phyloP scores from a whole-genome alignment of 2,113 vertebrate genomes.

The Poecile atricapillus region DNA sequence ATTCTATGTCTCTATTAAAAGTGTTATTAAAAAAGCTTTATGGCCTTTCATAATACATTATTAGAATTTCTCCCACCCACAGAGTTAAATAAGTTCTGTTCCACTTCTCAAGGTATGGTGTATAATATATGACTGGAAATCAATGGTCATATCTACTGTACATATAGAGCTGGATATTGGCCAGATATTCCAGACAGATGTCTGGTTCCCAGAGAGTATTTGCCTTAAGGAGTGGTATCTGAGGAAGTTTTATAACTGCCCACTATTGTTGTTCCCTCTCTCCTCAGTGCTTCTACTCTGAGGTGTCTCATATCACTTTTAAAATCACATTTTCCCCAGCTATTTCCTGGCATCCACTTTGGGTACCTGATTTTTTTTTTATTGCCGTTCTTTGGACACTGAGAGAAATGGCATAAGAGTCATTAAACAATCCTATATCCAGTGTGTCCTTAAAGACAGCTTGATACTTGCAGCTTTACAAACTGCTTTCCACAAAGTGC shows the following conservation, averaged over 20 bases:
- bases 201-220: conserved; percentile 33
- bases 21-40: neutral
- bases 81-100: neutral
- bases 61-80: neutral
- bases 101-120: neutral
- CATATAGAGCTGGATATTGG: neutral
- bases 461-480: neutral
- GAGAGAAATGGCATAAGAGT: neutral
- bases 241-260: neutral
- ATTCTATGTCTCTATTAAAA: neutral
- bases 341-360: neutral
- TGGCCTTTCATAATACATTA: neutral
- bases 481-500: neutral
- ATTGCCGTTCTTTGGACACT: neutral
- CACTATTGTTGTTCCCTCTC: neutral
- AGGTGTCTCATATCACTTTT: neutral
- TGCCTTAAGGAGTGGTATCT: neutral
- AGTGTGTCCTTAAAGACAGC: neutral
- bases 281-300: neutral
- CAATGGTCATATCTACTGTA: conserved; percentile 27
- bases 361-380: neutral
- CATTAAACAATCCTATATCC: neutral
- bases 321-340: neutral
- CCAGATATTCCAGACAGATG: conserved; percentile 42
- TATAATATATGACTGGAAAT: conserved; percentile 26